Conservation (phyloP, 2,113 vertebrate species). For the Solea senegalensis region DNA sequence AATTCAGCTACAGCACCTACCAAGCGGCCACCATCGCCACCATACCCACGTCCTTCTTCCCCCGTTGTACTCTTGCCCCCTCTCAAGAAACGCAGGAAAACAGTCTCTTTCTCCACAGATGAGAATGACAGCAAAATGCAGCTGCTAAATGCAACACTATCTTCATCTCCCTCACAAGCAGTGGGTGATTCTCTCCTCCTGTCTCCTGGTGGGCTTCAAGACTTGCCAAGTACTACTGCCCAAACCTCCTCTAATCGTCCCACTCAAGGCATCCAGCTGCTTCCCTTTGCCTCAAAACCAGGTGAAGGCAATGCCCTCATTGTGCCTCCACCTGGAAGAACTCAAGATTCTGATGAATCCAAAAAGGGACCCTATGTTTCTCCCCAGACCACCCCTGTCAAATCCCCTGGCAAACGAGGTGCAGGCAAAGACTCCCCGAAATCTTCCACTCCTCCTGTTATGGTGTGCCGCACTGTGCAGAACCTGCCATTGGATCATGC, state of each 20-base stretch:
- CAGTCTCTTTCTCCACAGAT: conserved; percentile 86
- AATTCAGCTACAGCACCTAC: conserved; percentile 16
- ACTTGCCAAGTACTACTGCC: conserved; percentile 39
- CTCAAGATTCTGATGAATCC: conserved; percentile 66
- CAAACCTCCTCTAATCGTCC: conserved; percentile 32
- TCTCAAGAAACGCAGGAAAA: conserved; percentile 92
- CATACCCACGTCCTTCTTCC: conserved; percentile 77
- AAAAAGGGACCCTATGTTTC: conserved; percentile 59
- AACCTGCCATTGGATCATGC: conserved; percentile 91
- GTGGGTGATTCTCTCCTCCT: conserved; percentile 55
- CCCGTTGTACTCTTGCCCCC: conserved; percentile 85
- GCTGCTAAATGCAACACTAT: conserved; percentile 25
- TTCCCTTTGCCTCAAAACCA: conserved; percentile 83
- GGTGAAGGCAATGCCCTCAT: conserved; percentile 77
- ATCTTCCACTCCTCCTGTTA: conserved; percentile 53
- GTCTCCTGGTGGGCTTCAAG: conserved; percentile 51
- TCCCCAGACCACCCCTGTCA: conserved; percentile 58
- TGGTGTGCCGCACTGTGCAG: conserved; percentile 87
- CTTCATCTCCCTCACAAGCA: conserved; percentile 49
- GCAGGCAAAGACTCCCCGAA: conserved; percentile 73
- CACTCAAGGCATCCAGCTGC: conserved; percentile 74
- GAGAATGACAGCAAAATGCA: conserved; percentile 77
- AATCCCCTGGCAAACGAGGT: conserved; percentile 68
- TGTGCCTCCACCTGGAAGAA: conserved; percentile 72
- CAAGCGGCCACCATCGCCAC: conserved; percentile 69